Percentiles rank a stretch among this genome's conserved stretches.
Conservation (phyloP, 1,140 invertebrate genomes). For the Saccostrea cuccullata region DNA sequence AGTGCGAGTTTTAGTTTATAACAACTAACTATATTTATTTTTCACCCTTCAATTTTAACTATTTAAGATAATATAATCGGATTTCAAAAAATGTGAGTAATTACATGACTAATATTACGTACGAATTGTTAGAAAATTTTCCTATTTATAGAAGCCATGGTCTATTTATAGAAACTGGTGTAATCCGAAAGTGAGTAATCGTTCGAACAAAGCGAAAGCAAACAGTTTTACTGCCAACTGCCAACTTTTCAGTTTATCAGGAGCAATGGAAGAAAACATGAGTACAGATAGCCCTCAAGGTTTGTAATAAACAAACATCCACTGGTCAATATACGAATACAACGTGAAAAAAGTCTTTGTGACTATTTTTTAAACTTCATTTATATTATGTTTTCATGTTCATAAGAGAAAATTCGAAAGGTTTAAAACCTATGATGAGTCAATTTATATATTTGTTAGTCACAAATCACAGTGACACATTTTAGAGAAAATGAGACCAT, state of each 20-base stretch:
- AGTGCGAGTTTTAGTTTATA: too few species aligned
- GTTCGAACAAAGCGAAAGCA: slow-evolving; percentile 19
- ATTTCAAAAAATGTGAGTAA: neutral
- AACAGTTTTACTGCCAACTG: neutral
- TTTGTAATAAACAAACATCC: neutral
- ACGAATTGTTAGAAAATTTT: neutral
- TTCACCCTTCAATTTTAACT: too few species aligned
- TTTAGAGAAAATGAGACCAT: too few species aligned
- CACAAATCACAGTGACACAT: too few species aligned
- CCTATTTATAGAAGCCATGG: neutral
- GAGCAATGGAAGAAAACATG: slow-evolving; percentile 2
- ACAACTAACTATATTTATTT: too few species aligned
- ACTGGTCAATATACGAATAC: neutral
- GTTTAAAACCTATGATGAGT: too few species aligned
- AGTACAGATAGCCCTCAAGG: neutral
- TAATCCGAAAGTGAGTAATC: slow-evolving; percentile 29
- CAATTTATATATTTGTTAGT: too few species aligned
- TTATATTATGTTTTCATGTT: neutral
- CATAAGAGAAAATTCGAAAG: neutral
- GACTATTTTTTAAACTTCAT: neutral
- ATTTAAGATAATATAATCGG: too few species aligned
- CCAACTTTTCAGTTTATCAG: neutral
- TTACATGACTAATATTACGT: neutral
- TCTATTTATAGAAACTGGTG: slow-evolving; percentile 33
- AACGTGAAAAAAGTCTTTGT: neutral